phyloP scores from a whole-genome alignment of 2,888 invertebrate genomes.

The Sinohyriopsis cumingii region DNA sequence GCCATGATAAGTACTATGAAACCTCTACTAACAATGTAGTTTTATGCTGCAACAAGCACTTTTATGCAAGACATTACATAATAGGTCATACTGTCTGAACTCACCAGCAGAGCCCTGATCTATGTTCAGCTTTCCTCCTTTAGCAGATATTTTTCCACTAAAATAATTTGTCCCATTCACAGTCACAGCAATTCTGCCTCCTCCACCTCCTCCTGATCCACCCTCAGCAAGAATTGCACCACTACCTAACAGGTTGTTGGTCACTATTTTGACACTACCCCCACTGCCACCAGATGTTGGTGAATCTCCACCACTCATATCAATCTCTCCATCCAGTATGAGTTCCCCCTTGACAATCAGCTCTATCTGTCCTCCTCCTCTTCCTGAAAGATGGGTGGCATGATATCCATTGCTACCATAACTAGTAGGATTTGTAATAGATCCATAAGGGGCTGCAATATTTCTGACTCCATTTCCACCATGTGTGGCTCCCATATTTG shows the following conservation, averaged over 20 bases:
- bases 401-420: slow-evolving; percentile 54
- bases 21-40: too few relatives aligned
- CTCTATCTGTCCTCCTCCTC: slow-evolving; percentile 51
- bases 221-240: slow-evolving; percentile 44
- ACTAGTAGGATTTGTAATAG: slow-evolving; percentile 31
- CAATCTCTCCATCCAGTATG: slow-evolving; percentile 42
- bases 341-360: slow-evolving; percentile 21
- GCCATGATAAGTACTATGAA: too few relatives aligned
- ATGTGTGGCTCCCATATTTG: slow-evolving; percentile 42
- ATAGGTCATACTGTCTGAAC: too few relatives aligned
- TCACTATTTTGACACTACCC: slow-evolving; percentile 41
- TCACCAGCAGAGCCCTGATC: too few relatives aligned
- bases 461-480: slow-evolving; percentile 43
- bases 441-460: slow-evolving; percentile 41
- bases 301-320: slow-evolving; percentile 23
- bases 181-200: slow-evolving; percentile 26
- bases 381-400: slow-evolving; percentile 24
- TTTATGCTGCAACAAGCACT: too few relatives aligned
- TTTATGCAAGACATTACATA: too few relatives aligned
- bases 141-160: slow-evolving; percentile 27
- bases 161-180: slow-evolving; percentile 1
- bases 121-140: background rate
- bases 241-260: slow-evolving; percentile 34
- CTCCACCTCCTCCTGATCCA: slow-evolving; percentile 46
- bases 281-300: slow-evolving; percentile 45